These are phyloP conservation scores for Heliocidaris erythrogramma DNA, from an alignment of 35 echinoderm and acorn worm genomes.

Conservation along the genomic window DNA sequence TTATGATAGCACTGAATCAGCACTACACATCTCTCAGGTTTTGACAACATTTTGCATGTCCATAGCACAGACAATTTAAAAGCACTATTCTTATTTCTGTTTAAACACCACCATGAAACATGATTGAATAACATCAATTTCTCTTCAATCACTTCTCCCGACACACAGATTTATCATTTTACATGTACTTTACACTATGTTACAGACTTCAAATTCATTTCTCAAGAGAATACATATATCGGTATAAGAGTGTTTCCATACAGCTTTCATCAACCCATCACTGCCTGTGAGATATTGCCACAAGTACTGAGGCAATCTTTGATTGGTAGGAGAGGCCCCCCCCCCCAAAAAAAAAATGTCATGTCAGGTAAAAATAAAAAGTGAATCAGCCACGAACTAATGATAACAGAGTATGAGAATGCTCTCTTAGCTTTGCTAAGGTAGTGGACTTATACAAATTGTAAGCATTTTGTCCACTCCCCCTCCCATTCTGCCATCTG, in stretches of 20 bases:
- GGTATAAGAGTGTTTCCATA: not conserved
- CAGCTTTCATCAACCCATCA: not conserved
- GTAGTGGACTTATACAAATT: too few relatives aligned
- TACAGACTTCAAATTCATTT: not conserved
- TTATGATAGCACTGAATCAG: not conserved
- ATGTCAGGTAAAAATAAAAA: not conserved
- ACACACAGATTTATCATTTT: not conserved
- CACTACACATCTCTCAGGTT: not conserved
- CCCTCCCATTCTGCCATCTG: too few relatives aligned
- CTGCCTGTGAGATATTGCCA: not conserved
- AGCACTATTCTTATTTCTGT: not conserved
- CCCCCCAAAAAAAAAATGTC: too few relatives aligned
- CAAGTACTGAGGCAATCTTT: not conserved
- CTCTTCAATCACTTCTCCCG: not conserved
- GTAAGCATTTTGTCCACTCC: too few relatives aligned
- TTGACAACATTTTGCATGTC: not conserved
- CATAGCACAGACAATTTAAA: not conserved
- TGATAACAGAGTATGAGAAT: too few relatives aligned
- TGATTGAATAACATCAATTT: not conserved
- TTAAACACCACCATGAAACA: not conserved
- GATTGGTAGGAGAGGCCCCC: not conserved
- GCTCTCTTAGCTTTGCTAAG: too few relatives aligned
- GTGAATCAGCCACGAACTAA: not conserved
- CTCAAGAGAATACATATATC: not conserved
- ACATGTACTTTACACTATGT: constrained; percentile 4